Evolutionary conservation across 2,113 vertebrate genomes (phyloP).

Genomic region (Tricholaema leucomelas): DNA sequence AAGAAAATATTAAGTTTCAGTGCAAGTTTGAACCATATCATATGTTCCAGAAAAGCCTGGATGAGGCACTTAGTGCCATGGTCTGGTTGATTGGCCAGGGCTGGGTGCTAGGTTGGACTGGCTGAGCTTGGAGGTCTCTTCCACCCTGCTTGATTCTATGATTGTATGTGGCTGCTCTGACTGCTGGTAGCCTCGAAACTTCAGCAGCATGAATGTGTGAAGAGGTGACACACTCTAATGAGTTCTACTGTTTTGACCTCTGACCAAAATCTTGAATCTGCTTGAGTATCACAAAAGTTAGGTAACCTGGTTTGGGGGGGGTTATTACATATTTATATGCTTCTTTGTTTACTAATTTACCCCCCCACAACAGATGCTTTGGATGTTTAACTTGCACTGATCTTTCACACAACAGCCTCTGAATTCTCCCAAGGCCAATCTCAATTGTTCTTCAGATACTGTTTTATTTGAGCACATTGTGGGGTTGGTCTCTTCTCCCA

Average conservation of each 20-base stretch:
- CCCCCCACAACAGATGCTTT: neutral
- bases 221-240: neutral
- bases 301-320: neutral
- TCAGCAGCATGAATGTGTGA: neutral
- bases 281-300: neutral
- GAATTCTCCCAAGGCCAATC: neutral
- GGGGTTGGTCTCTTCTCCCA: no score
- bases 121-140: no score
- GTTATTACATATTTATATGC: neutral
- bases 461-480: no score
- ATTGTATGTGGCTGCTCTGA: neutral
- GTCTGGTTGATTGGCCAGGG: no score
- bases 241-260: neutral
- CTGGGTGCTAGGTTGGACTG: no score
- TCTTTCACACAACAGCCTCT: neutral
- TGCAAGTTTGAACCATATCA: neutral
- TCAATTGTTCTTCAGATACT: neutral
- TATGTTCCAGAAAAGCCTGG: no score
- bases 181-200: neutral
- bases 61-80: no score
- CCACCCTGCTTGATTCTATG: no score
- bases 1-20: constrained; percentile 44
- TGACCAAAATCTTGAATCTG: neutral
- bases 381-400: neutral
- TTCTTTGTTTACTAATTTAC: no score